phyloP scores from a whole-genome alignment of 2,797 vertebrate genomes.

The Hippocampus kuda region DNA sequence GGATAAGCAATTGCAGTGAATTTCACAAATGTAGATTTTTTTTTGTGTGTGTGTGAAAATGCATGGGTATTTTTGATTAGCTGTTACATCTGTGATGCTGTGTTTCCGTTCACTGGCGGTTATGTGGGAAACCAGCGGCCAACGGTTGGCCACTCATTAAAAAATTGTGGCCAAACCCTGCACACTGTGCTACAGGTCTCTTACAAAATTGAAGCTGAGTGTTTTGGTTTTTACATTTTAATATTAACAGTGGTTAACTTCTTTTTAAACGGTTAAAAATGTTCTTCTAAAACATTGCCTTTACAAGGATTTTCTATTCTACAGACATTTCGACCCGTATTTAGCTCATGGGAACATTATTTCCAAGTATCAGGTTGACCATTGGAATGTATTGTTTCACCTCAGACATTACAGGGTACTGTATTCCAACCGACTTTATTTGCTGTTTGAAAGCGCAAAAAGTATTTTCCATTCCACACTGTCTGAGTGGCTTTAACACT shows the following conservation, averaged over 20 bases:
- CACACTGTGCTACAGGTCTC: too few relatives aligned
- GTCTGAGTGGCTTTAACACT: constrained; percentile 3
- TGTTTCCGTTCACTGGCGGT: too few relatives aligned
- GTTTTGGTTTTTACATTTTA: background rate
- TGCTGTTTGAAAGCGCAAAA: background rate
- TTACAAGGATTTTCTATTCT: background rate
- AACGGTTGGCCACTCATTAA: too few relatives aligned
- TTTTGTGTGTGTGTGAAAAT: too few relatives aligned
- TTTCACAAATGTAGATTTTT: too few relatives aligned
- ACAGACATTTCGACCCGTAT: background rate
- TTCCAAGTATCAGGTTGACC: background rate
- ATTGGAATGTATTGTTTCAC: constrained; percentile 5
- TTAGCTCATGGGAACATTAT: background rate
- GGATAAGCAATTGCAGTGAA: background rate
- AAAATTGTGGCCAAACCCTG: too few relatives aligned
- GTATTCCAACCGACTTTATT: background rate
- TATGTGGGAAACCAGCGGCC: too few relatives aligned
- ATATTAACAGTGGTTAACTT: background rate
- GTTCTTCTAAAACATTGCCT: background rate
- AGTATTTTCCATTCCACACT: constrained; percentile 3
- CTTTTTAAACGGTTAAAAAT: background rate
- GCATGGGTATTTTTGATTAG: too few relatives aligned
- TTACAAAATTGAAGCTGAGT: background rate
- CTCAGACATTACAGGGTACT: background rate
- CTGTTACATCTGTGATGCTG: too few relatives aligned